Percentiles rank a stretch among this genome's conserved stretches.
Conservation (phyloP, 2,113 vertebrate species). For the Phoenicopterus ruber region DNA sequence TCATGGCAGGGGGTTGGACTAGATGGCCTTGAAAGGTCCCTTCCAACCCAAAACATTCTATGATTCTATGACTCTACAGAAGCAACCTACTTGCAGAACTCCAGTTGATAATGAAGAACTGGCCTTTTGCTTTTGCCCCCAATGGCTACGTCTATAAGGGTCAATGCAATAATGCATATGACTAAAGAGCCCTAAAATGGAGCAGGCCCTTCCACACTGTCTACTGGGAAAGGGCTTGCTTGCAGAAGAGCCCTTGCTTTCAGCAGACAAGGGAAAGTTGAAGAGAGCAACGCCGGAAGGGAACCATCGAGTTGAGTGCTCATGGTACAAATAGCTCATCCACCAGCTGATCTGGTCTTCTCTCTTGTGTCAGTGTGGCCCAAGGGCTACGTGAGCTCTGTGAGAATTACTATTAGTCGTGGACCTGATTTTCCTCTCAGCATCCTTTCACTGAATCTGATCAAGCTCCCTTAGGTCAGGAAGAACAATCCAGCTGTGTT, state of each 20-base stretch:
- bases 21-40: neutral
- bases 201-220: neutral
- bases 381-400: neutral
- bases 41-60: neutral
- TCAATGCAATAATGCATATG: neutral
- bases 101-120: neutral
- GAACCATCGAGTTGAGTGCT: neutral
- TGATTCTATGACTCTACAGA: neutral
- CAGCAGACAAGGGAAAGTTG: neutral
- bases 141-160: neutral
- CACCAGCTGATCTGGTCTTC: neutral
- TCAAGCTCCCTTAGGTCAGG: neutral
- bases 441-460: neutral
- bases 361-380: neutral
- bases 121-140: neutral
- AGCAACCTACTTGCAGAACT: neutral
- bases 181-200: neutral
- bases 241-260: neutral
- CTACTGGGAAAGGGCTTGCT: neutral
- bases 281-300: neutral
- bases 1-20: accelerated
- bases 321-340: neutral
- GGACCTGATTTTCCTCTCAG: neutral
- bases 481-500: neutral
- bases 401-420: neutral